Percentiles rank a stretch among this genome's conserved stretches.
Conservation (phyloP, 2,113 vertebrate genomes). For the Caranx ignobilis region DNA sequence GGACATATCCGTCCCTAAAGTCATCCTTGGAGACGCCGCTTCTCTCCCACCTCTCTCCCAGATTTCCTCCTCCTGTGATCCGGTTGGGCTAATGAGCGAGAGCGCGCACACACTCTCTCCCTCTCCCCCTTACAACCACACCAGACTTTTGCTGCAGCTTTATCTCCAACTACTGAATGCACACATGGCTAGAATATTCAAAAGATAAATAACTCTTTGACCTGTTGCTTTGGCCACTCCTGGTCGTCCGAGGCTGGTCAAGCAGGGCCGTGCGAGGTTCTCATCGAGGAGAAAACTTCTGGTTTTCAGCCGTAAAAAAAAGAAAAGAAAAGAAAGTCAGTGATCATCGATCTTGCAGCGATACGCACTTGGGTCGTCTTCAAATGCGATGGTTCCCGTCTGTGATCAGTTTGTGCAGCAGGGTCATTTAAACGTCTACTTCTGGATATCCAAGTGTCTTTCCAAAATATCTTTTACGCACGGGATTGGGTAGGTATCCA, state of each 20-base stretch:
- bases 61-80: conserved; percentile 70
- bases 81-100: conserved; percentile 50
- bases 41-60: conserved; percentile 65
- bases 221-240: conserved; percentile 54
- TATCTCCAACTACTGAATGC: conserved; percentile 61
- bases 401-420: background rate
- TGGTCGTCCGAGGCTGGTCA: conserved; percentile 43
- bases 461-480: conserved; percentile 69
- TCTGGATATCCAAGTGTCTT: conserved; percentile 47
- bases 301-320: conserved; percentile 23
- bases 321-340: conserved; percentile 20
- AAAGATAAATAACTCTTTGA: conserved; percentile 58
- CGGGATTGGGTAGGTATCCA: conserved; percentile 71
- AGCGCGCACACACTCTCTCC: conserved; percentile 52
- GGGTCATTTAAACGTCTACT: conserved; percentile 30
- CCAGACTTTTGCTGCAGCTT: conserved; percentile 48
- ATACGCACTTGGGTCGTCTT: conserved; percentile 1
- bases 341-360: conserved; percentile 29
- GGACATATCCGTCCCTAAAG: conserved; percentile 90
- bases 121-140: conserved; percentile 48
- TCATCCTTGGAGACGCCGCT: conserved; percentile 84
- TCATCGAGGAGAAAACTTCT: conserved; percentile 63
- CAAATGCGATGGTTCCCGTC: conserved; percentile 11
- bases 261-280: conserved; percentile 32
- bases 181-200: conserved; percentile 65